Evolutionary conservation across 1,140 invertebrate genomes (phyloP).

Genomic region (Tetragnatha versicolor): DNA sequence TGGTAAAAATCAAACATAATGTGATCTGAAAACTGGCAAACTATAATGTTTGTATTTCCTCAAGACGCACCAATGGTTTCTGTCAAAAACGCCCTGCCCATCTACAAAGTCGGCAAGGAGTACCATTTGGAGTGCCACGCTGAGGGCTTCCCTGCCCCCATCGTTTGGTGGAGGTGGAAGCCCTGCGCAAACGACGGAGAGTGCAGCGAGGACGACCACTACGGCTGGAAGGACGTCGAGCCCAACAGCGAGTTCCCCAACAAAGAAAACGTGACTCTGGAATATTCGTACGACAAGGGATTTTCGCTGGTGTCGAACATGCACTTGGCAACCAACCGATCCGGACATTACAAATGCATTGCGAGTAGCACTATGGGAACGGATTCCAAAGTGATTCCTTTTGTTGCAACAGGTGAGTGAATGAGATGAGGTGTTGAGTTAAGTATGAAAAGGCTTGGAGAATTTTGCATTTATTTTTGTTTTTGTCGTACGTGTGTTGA

Average conservation of each 20-base stretch:
- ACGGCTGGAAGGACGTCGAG: constrained; percentile 30
- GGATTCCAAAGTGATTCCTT: constrained; percentile 25
- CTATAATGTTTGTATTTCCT: not conserved
- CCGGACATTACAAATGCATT: constrained; percentile 48
- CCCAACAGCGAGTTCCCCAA: not conserved
- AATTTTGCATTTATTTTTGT: too few species aligned
- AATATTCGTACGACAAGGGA: not conserved
- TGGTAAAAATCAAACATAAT: too few species aligned
- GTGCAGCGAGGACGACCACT: not conserved
- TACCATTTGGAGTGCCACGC: constrained; percentile 51
- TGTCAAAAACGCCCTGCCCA: constrained; percentile 8
- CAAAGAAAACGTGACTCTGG: constrained; percentile 24
- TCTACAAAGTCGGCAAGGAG: constrained; percentile 25
- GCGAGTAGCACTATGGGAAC: constrained; percentile 35
- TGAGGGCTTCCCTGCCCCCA: constrained; percentile 36
- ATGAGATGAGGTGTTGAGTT: not conserved
- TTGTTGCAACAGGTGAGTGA: constrained; percentile 42
- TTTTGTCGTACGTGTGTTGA: not conserved
- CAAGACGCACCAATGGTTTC: constrained; percentile 37
- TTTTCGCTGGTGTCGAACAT: constrained; percentile 7
- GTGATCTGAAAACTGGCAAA: too few species aligned
- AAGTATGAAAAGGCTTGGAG: not conserved
- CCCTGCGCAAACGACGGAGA: constrained; percentile 10
- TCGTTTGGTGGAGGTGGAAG: constrained; percentile 54
- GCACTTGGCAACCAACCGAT: constrained; percentile 10